Evolutionary conservation across 2,113 vertebrate species (phyloP).

Genomic region (Menidia beryllina): DNA sequence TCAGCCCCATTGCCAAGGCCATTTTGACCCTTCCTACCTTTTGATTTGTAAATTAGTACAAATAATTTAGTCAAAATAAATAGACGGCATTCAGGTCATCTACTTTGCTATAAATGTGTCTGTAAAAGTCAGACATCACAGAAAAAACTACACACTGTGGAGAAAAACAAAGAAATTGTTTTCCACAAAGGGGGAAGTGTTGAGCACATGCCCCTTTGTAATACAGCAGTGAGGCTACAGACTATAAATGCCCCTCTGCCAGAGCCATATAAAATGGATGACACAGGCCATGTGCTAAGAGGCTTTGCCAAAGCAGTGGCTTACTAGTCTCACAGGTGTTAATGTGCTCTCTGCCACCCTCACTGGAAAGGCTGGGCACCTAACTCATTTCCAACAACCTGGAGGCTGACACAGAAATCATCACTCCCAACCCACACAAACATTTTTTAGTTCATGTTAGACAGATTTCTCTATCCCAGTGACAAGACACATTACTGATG

Average conservation of each 20-base stretch:
- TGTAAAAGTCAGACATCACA: constrained; percentile 47
- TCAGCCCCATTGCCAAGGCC: neutral
- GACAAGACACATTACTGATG: constrained; percentile 14
- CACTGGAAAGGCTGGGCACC: constrained; percentile 63
- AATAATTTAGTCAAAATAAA: neutral
- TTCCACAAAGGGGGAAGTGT: constrained; percentile 18
- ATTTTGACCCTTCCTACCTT: neutral
- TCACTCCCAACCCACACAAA: constrained; percentile 32
- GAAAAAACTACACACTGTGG: constrained; percentile 17
- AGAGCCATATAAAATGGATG: constrained; percentile 65
- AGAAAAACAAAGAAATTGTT: constrained; percentile 13
- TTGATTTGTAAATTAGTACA: neutral
- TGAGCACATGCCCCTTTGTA: constrained; percentile 26
- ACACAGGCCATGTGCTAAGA: constrained; percentile 68
- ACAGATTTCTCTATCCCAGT: constrained; percentile 14
- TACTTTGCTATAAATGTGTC: neutral
- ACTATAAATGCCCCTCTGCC: constrained; percentile 58
- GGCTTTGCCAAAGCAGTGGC: constrained; percentile 77
- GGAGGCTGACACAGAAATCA: constrained; percentile 43
- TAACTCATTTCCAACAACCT: constrained; percentile 53
- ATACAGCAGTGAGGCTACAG: constrained; percentile 37
- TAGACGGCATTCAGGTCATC: neutral
- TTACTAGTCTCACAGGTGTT: constrained; percentile 80
- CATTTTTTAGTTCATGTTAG: constrained; percentile 14
- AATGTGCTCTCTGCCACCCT: constrained; percentile 72